Evolutionary conservation across 2,797 vertebrate species (phyloP), one percentile per base, ranked within the genome.

Genomic region (Oreochromis grahami): DNA sequence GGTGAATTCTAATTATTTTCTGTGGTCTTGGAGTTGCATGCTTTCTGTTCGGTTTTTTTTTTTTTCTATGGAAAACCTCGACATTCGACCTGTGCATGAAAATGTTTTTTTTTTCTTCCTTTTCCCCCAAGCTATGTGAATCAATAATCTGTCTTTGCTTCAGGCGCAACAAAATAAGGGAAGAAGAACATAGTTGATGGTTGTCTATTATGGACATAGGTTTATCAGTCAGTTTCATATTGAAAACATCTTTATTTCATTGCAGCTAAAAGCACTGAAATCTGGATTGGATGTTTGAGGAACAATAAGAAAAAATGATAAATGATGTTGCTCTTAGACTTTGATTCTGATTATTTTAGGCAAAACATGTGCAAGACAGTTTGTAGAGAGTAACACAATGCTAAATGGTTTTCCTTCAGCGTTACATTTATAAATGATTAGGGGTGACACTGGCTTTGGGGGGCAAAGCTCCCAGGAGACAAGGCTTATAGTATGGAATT

Each of bases 401-500:
- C 82, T 91, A 84, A 38, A 93, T 91, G 45, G 80, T 85, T 90
- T 85, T 82, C 60, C 81, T 92, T 74, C 84, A 84, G 74, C 92
- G 2, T 90, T 90, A 79, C 84, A 92, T 92, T 68, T 80, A 84
- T 84, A 80, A 82, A 89, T 90, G 87, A 92, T 92, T 83, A 84
- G 82, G 72, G 83, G 91, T 87, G 88, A 90, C 84, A 86, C 26
- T 6, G 45, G 87, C 91, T 92, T 93, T 90, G 86, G 82, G 80
- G 81, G 72, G 38, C 79, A 86, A 84, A 38, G 52, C 88, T 90
- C 84, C 80, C 84, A 80, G 70, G 87, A 95, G 86, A 90, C 79
- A 78, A 89, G 81, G 86, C 84, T 93, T 91, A 92, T 74, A 80
- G 84, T 90, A 90, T 89, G 84, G 89, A 89, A 91, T 94, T 85